Conservation (phyloP, 2,888 invertebrate species). For the Heliconius ismenius region DNA sequence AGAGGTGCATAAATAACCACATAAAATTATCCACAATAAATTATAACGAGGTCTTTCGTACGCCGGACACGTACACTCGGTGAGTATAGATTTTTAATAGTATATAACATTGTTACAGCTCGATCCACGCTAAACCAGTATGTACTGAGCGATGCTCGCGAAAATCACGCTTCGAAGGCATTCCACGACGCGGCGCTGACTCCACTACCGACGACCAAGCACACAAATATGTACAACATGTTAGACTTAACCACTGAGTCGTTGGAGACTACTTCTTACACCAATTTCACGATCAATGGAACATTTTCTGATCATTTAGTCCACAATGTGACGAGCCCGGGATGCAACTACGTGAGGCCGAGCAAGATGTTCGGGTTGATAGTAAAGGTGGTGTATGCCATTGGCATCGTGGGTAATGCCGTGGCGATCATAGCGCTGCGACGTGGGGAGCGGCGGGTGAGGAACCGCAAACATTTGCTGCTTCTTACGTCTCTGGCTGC, state of each 20-base stretch:
- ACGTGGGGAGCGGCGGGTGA: slow-evolving; percentile 85
- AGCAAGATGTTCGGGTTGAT: slow-evolving; percentile 54
- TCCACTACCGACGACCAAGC: neutral
- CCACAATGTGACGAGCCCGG: slow-evolving; percentile 42
- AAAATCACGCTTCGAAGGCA: slow-evolving; percentile 20
- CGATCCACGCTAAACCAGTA: neutral
- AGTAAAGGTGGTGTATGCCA: slow-evolving; percentile 81
- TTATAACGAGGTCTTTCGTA: neutral
- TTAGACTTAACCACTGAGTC: slow-evolving; percentile 26
- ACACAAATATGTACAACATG: slow-evolving; percentile 31
- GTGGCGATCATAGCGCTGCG: slow-evolving; percentile 89
- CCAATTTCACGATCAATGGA: neutral
- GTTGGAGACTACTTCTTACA: slow-evolving; percentile 1
- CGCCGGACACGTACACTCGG: neutral
- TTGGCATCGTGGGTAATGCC: slow-evolving; percentile 88
- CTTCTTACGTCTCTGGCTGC: slow-evolving; percentile 89
- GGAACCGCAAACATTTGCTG: slow-evolving; percentile 90
- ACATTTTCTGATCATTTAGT: slow-evolving; percentile 8
- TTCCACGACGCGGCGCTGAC: slow-evolving; percentile 24
- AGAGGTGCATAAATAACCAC: neutral
- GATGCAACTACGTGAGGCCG: slow-evolving; percentile 24
- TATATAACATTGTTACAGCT: slow-evolving; percentile 32
- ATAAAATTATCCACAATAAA: neutral
- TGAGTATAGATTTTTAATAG: neutral
- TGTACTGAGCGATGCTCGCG: slow-evolving; percentile 13